phyloP scores from a whole-genome alignment of 1,140 invertebrate species.

The Cyrtorhinus lividipennis region DNA sequence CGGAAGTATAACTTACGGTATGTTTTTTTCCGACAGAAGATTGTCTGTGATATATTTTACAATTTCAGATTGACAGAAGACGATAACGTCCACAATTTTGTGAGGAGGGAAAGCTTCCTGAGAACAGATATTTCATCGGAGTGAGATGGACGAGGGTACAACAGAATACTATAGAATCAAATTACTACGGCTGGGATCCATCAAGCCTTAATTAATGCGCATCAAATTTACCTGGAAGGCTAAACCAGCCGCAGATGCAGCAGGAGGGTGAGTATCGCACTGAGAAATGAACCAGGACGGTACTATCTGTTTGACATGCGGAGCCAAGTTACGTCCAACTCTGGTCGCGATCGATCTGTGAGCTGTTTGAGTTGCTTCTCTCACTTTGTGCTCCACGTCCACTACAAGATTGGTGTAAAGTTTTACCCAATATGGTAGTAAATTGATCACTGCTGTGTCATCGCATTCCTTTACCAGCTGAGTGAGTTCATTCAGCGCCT shows the following conservation, averaged over 20 bases:
- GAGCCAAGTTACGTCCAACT: conserved; percentile 56
- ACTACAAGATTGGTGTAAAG: conserved; percentile 54
- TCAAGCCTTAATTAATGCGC: too few relatives aligned
- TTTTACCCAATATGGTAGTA: conserved; percentile 63
- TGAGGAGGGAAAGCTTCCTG: conserved; percentile 51
- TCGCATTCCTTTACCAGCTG: conserved; percentile 40
- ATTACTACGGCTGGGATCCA: neutral
- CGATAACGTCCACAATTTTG: conserved; percentile 53
- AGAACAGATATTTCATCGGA: conserved; percentile 12
- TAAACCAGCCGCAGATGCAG: conserved; percentile 50
- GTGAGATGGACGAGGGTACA: neutral
- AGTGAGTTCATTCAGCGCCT: conserved; percentile 67
- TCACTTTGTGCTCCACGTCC: conserved; percentile 62
- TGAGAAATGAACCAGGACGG: conserved; percentile 62
- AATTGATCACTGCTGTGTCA: conserved; percentile 36
- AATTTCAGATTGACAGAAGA: conserved; percentile 63
- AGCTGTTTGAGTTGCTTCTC: conserved; percentile 55
- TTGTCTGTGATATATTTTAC: conserved; percentile 54
- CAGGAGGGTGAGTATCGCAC: conserved; percentile 66
- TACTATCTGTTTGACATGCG: conserved; percentile 57
- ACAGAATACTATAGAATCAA: neutral
- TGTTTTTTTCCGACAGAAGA: conserved; percentile 39
- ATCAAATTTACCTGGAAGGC: conserved; percentile 43
- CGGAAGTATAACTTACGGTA: neutral
- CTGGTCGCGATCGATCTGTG: conserved; percentile 46